Base-by-base conservation (phyloP, 2,113 vertebrate species). In the Erinaceus europaeus region DNA sequence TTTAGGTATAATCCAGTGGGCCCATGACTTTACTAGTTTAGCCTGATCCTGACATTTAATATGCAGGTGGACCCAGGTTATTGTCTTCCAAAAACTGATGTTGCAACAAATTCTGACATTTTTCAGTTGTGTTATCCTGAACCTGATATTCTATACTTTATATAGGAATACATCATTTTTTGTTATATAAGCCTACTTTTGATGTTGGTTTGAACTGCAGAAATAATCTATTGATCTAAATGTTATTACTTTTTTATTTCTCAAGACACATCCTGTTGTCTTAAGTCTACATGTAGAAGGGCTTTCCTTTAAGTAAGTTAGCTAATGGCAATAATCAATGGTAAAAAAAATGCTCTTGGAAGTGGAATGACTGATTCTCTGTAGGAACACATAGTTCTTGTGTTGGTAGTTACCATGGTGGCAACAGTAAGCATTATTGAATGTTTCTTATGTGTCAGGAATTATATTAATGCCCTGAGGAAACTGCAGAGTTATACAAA, bases 341-440 rank as follows among this genome's bases (percentile, higher is more conserved):
- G 5, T 27, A n/a, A n/a, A 50, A 25, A 40, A 32, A 73, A 50
- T 14, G 48, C 40, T 55, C 18, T 4, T 11, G 34, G 71, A 76
- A 50, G 40, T 52, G 42, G 27, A n/a, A 9, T 21, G n/a, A 23
- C 15, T 2, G 59, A 21, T 15, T 67, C 73, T 34, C 38, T 21
- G 25, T 29, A 42, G 44, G 64, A 74, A n/a, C 18, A n/a, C 46
- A 0, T 0, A 2, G 29, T 23, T 25, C 23, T 2, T 4, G n/a
- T 17, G 18, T 36, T 64, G 50, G 14, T 13, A 9, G n/a, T 38
- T 40, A 14, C 23, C 8, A 0, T 1, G 27, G 67, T 27, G 10
- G 32, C 15, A 46, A 5, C 0, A 40, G 17, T 29, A 1, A 8
- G 32, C 13, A 9, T 3, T 65, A 32, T 2, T 4, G 11, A 52